Base-by-base conservation (phyloP, 1,140 invertebrate genomes). In the Nasonia vitripennis region DNA sequence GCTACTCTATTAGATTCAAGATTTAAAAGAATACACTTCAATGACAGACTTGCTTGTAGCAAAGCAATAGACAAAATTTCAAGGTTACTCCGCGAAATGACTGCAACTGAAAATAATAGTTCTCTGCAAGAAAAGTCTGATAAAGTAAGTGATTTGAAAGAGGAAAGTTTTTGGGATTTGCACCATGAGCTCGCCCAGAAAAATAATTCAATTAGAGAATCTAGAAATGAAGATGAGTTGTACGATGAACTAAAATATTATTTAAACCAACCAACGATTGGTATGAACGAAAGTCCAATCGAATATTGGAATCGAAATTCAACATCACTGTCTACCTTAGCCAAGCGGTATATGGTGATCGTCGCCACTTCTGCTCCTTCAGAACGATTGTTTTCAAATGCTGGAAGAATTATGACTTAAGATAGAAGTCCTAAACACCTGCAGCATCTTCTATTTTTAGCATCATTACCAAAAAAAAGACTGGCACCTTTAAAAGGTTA, bases 11-110 rank as follows among this genome's bases (percentile, higher is more conserved):
- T 71, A 10, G 27, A 34, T 11, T 27, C 68, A 12, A 71, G 68
- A 71, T 71, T 71, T 4, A 71, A 71, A 71, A 34, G 34, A 71
- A 67, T 71, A n/a, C 68, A 71, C 27, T 71, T 71, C 2, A 71
- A 27, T 27, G 68, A 71, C 68, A 27, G 27, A 34, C 0, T 71
- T 27, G 68, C 27, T 71, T 34, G 68, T 27, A 71, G 68, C 62
- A 67, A 67, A 9, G 62, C 68, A 71, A 71, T 71, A 6, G 68
- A 34, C 27, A 27, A 71, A 23, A 71, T 71, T 27, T 34, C 68
- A 71, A 71, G 27, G 27, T 9, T 27, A 71, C n/a, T 71, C 27
- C 20, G 68, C 27, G 9, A n/a, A 71, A 27, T 71, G 23, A 71
- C 68, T 71, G n/a, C 11, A 27, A 71, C 10, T 71, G 23, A 71